Evolutionary conservation across 2,113 vertebrate species (phyloP), one percentile per base, ranked within the genome.

Genomic region (Podiceps cristatus): DNA sequence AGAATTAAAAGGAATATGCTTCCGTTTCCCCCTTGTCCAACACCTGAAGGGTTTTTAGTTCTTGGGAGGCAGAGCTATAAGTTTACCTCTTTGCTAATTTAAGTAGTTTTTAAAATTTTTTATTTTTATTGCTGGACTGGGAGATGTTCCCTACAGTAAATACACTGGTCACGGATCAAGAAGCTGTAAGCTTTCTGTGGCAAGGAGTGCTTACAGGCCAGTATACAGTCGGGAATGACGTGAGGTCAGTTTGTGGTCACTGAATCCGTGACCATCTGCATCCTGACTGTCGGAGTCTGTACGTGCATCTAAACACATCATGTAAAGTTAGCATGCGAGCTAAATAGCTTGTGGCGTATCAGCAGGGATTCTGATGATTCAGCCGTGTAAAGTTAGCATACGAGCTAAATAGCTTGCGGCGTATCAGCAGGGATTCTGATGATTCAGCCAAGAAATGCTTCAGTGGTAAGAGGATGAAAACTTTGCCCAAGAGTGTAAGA

Each of bases 351-450:
- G 0, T 10, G 64, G 17, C 9, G 3, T 37, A 18, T 55, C 59
- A 62, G 1, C 18, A 12, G 45, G 42, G 44, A 44, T 44, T 44
- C 44, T 44, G 44, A 15, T 44, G 44, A n/a, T n/a, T n/a, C n/a
- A n/a, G n/a, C n/a, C n/a, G n/a, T 37, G 5, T 13, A n/a, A 40
- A 63, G 47, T 47, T 22, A 44, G 35, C 0, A 0, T 58, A 2
- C 4, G 4, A 19, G 50, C 47, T 45, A 7, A 40, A 24, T 16
- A 45, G 15, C 22, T 83, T 0, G 0, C 12, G 64, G 17, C 9
- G 2, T 37, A 18, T 55, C 62, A 59, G 1, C 19, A 13, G 42
- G 44, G 40, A 15, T 78, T 66, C 60, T 55, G 29, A 16, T 52
- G 25, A 19, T 55, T 88, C 44, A 52, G 50, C 15, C 25, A 68